These are phyloP conservation scores for Triplophysa rosa DNA, from an alignment of 2,113 vertebrate species.

Conservation along the genomic window DNA sequence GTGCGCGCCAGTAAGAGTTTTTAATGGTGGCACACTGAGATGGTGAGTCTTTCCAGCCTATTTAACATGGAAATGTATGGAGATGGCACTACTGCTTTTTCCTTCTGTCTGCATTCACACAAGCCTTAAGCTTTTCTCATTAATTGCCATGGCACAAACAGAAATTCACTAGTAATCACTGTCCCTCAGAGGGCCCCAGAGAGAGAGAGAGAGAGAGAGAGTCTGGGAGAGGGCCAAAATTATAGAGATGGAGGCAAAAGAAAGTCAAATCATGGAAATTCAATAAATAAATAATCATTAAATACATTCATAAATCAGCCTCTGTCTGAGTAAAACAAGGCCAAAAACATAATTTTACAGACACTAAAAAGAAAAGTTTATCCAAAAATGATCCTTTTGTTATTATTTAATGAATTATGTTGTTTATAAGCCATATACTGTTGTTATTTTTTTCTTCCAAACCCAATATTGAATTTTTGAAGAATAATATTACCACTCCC, in stretches of 20 bases:
- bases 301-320: neutral
- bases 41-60: conserved; percentile 54
- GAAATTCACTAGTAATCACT: conserved; percentile 69
- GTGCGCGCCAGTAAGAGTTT: conserved; percentile 16
- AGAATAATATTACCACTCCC: no score
- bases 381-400: no score
- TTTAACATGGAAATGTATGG: conserved; percentile 74
- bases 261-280: no score
- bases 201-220: conserved; percentile 46
- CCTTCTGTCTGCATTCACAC: conserved; percentile 39
- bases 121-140: conserved; percentile 63
- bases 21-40: conserved; percentile 6
- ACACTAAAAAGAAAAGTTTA: no score
- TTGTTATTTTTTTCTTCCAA: no score
- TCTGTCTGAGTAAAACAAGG: no score
- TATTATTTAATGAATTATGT: no score
- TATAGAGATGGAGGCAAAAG: no score
- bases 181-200: conserved; percentile 56
- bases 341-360: no score
- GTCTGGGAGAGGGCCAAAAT: conserved; percentile 2
- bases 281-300: neutral
- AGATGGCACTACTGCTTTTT: conserved; percentile 56
- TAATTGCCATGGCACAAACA: conserved; percentile 68
- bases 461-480: no score
- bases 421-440: no score